Base-by-base conservation (phyloP, 1,140 invertebrate species). In the Polyergus mexicanus region DNA sequence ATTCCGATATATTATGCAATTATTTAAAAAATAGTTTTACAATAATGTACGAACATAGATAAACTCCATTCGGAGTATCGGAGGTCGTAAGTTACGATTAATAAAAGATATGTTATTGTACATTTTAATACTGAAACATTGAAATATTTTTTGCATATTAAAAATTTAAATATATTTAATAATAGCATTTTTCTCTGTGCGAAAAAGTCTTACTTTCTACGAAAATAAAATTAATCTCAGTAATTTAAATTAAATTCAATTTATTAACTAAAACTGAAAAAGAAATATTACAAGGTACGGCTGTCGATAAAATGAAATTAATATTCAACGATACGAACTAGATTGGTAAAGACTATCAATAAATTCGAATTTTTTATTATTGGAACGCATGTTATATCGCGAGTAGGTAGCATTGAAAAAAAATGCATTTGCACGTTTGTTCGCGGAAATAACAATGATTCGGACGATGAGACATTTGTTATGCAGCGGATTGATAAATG, bases 1-100 rank as follows among this genome's bases (percentile, higher is more conserved):
- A 68, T 25, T 68, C 35, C 65, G 47, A 41, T 80, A 47, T 47
- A 77, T 65, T 77, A 65, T 22, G 25, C 41, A 69, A 80, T 71
- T 78, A 54, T 28, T 19, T 38, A 38, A n/a, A 66, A 77, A 69
- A 58, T 44, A 60, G 10, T 28, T 35, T n/a, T n/a, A n/a, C n/a
- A n/a, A 7, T 41, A 58, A 4, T 16, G 38, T 83, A 60, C 19
- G 62, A 60, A 71, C 11, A 22, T 56, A 58, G 16, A 72, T 81
- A 44, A 60, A 81, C 54, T 71, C 1, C n/a, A 32, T 13, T 41
- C 32, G 1, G 3, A 44, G 4, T 62, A 1, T 58, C 32, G 13
- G 35, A 38, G 22, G 3, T 10, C 1, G 32, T 62, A 76, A 76
- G 6, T n/a, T n/a, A 75, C n/a, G 16, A 47, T 63, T 41, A 13